A percentile compares a stretch with the other conserved stretches of the same genome.
phyloP scores from a whole-genome alignment of 2,888 invertebrate genomes.

The Muscina levida region DNA sequence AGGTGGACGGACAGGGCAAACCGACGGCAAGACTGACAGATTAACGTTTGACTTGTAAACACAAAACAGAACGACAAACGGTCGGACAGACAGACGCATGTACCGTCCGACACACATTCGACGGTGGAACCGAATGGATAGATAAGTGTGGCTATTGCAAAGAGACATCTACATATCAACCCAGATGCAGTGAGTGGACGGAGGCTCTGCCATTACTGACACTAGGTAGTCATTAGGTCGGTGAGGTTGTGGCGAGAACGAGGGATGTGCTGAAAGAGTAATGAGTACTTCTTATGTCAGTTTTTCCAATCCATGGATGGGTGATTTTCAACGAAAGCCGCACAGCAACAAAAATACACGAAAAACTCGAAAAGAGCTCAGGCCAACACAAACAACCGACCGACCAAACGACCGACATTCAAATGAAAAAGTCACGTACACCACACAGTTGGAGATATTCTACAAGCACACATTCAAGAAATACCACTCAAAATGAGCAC shows the following conservation, averaged over 20 bases:
- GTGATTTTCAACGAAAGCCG: constrained; percentile 37
- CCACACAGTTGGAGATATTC: constrained; percentile 58
- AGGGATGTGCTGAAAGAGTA: constrained; percentile 42
- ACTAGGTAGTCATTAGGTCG: neutral
- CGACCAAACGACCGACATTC: constrained; percentile 49
- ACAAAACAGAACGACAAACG: neutral
- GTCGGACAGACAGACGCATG: neutral
- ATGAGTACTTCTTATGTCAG: constrained; percentile 64
- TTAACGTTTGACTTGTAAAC: constrained; percentile 1
- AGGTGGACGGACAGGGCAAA: constrained; percentile 2
- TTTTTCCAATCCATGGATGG: constrained; percentile 63
- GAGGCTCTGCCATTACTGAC: neutral
- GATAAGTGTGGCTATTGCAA: neutral
- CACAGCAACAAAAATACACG: constrained; percentile 11
- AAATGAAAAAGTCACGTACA: constrained; percentile 64
- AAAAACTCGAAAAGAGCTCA: constrained; percentile 52
- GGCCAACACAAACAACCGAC: constrained; percentile 40
- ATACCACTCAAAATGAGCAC: constrained; percentile 4
- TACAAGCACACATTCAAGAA: neutral
- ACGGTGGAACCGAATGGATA: neutral
- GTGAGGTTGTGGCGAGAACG: neutral
- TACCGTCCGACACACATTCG: too few relatives aligned
- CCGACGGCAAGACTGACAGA: constrained; percentile 21
- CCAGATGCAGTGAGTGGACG: too few relatives aligned
- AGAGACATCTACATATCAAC: too few relatives aligned